A percentile compares a stretch with the other conserved stretches of the same genome.
These are phyloP conservation scores for Calyptomena viridis DNA, from an alignment of 2,113 vertebrate genomes.

Conservation along the genomic window DNA sequence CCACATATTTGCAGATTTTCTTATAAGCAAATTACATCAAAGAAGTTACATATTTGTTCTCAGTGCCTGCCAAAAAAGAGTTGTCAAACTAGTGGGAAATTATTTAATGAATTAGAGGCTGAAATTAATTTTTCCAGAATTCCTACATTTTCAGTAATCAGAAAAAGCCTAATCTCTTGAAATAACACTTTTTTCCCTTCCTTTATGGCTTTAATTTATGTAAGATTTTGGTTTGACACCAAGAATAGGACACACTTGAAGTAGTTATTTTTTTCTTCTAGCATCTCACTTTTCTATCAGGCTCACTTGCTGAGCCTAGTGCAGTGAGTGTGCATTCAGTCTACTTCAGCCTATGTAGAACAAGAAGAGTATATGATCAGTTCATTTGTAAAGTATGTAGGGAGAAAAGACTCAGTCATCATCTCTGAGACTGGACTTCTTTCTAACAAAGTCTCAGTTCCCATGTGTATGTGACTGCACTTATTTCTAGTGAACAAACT, in stretches of 20 bases:
- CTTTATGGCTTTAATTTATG: background rate
- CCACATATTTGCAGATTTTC: background rate
- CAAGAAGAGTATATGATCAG: background rate
- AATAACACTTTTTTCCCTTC: background rate
- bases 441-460: background rate
- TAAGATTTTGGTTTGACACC: background rate
- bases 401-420: background rate
- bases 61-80: background rate
- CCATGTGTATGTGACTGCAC: background rate
- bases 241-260: background rate
- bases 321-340: background rate
- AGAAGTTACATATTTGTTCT: background rate
- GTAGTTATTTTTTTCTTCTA: background rate
- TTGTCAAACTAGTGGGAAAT: background rate
- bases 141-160: background rate
- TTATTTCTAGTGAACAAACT: background rate
- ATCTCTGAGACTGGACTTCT: background rate
- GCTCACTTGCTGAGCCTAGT: background rate
- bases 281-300: background rate
- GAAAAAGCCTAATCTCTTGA: background rate
- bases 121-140: background rate
- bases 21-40: background rate
- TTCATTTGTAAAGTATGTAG: background rate
- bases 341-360: background rate
- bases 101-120: background rate